Evolutionary conservation across 2,797 vertebrate genomes (phyloP).

Genomic region (Pseudomugil gertrudae): DNA sequence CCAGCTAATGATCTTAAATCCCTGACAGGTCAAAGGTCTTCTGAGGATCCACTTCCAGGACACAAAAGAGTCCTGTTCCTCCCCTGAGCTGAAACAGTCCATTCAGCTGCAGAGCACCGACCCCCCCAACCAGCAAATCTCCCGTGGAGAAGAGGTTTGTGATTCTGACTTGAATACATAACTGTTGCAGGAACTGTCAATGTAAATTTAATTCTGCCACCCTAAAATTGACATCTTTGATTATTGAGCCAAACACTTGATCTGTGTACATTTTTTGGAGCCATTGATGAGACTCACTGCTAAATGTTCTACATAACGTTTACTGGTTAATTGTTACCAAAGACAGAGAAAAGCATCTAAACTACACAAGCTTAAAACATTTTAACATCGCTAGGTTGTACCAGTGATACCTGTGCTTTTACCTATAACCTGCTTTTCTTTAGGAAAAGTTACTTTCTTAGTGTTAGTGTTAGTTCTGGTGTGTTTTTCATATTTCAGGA

Average conservation of each 20-base stretch:
- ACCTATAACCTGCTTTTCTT: no score
- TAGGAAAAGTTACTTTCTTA: no score
- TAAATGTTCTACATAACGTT: not conserved
- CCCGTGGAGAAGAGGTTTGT: conserved; percentile 27
- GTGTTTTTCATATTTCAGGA: no score
- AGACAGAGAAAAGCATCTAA: not conserved
- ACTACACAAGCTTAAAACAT: no score
- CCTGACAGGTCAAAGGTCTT: conserved; percentile 69
- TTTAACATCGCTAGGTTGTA: no score
- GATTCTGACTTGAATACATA: conserved; percentile 14
- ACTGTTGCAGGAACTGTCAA: conserved; percentile 15
- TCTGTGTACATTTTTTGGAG: not conserved
- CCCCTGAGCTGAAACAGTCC: conserved; percentile 25
- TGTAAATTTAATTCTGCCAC: not conserved
- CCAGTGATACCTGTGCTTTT: no score
- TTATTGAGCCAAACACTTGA: not conserved
- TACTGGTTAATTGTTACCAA: not conserved
- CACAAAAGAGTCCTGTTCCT: conserved; percentile 68
- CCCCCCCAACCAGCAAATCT: conserved; percentile 23
- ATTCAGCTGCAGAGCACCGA: conserved; percentile 54
- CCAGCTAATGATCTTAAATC: conserved; percentile 74
- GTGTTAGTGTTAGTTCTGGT: no score
- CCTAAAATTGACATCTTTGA: not conserved
- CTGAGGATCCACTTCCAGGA: conserved; percentile 74
- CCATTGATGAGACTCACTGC: not conserved